Percentiles rank a stretch among this genome's conserved stretches.
These are phyloP conservation scores for Rostratula benghalensis DNA, from an alignment of 2,113 vertebrate genomes.

Conservation along the genomic window DNA sequence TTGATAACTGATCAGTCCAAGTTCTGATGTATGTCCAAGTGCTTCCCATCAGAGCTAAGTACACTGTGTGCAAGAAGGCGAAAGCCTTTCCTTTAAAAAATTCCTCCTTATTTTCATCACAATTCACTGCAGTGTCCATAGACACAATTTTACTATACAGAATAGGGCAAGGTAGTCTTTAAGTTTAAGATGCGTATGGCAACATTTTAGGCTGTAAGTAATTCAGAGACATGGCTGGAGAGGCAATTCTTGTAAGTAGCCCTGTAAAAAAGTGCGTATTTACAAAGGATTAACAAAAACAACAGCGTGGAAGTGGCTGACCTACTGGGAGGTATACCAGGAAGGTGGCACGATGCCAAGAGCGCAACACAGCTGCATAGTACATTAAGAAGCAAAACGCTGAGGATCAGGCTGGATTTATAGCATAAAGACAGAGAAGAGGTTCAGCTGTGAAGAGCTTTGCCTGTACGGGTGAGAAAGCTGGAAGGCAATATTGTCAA, in stretches of 20 bases:
- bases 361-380: fast-evolving
- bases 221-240: background rate
- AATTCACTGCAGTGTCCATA: background rate
- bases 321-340: background rate
- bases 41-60: background rate
- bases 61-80: background rate
- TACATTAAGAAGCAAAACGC: background rate
- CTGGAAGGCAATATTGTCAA: background rate
- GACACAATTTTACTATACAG: background rate
- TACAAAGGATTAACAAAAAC: constrained; percentile 22
- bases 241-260: background rate
- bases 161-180: background rate
- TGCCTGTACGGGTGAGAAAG: background rate
- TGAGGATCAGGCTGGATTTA: background rate
- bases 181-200: background rate
- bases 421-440: background rate
- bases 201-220: background rate
- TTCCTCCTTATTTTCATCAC: background rate
- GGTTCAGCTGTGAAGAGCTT: background rate
- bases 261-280: background rate
- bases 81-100: background rate
- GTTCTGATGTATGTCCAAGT: background rate
- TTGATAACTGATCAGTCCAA: background rate
- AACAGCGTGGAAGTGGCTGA: background rate
- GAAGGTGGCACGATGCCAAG: background rate